A percentile compares a stretch with the other conserved stretches of the same genome.
phyloP scores from a whole-genome alignment of 2,113 vertebrate species.

The Oceanites oceanicus region DNA sequence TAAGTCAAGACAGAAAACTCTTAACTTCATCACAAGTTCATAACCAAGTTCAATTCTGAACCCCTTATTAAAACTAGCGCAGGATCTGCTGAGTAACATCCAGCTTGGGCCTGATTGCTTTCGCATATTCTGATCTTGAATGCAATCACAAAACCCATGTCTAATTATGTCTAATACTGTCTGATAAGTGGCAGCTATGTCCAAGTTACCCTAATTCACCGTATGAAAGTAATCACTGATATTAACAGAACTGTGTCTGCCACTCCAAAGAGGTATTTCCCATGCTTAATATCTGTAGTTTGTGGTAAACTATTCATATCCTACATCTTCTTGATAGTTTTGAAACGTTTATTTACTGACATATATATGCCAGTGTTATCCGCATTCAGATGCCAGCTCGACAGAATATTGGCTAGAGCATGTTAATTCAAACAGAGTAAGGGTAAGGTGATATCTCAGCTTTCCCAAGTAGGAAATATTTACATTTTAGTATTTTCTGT shows the following conservation, averaged over 20 bases:
- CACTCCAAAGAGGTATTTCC: conserved; percentile 15
- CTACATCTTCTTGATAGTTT: not conserved
- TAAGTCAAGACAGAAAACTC: not conserved
- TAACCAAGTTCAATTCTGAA: not conserved
- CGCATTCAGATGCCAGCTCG: conserved; percentile 2
- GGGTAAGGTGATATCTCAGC: not conserved
- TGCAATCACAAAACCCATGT: conserved; percentile 5
- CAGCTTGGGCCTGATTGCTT: not conserved
- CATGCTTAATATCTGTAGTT: not conserved
- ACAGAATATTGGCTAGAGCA: not conserved
- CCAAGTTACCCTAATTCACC: conserved; percentile 41
- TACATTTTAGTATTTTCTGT: conserved; percentile 52
- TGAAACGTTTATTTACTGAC: not conserved
- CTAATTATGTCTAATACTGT: conserved; percentile 35
- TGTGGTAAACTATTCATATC: not conserved
- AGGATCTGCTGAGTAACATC: not conserved
- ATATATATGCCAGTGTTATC: not conserved
- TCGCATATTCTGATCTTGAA: conserved; percentile 14
- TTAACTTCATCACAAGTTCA: not conserved
- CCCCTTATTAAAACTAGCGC: not conserved
- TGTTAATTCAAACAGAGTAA: not conserved
- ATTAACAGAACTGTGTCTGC: conserved; percentile 30
- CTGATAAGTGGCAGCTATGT: conserved; percentile 43
- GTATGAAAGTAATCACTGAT: conserved; percentile 49
- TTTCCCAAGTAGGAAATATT: conserved; percentile 44